Percentiles rank a stretch among this genome's conserved stretches.
Evolutionary conservation across 2,797 vertebrate species (phyloP).

Genomic region (Spatula versicolor): DNA sequence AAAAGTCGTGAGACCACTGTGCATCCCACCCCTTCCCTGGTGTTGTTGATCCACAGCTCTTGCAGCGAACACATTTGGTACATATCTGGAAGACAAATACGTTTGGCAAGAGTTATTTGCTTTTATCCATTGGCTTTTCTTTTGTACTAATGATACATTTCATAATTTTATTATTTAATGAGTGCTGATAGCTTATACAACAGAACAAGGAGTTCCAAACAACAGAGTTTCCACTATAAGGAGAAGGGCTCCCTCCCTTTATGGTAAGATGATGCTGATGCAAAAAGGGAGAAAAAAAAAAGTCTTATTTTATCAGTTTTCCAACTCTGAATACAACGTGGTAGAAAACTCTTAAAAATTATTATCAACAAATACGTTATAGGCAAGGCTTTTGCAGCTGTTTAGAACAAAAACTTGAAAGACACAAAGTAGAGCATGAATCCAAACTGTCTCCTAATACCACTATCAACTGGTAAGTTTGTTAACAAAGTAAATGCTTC

Average conservation of each 20-base stretch:
- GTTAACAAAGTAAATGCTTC: not conserved
- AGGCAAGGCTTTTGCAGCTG: not conserved
- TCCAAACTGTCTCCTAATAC: not conserved
- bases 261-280: not conserved
- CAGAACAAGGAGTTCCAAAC: not conserved
- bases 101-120: not conserved
- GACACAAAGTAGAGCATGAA: not conserved
- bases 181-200: not conserved
- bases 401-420: not conserved
- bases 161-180: not conserved
- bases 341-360: not conserved
- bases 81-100: conserved; percentile 85
- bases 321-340: not conserved
- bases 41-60: conserved; percentile 96
- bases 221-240: not conserved
- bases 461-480: rapidly evolving
- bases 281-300: not conserved
- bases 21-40: conserved; percentile 98
- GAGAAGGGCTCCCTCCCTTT: not conserved
- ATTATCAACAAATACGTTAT: not conserved
- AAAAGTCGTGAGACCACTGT: conserved; percentile 99
- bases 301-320: not conserved
- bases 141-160: not conserved
- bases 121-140: not conserved
- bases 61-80: conserved; percentile 96